Percentiles rank a stretch among this genome's conserved stretches.
phyloP scores from a whole-genome alignment of 2,888 invertebrate species.

The Automeris io region DNA sequence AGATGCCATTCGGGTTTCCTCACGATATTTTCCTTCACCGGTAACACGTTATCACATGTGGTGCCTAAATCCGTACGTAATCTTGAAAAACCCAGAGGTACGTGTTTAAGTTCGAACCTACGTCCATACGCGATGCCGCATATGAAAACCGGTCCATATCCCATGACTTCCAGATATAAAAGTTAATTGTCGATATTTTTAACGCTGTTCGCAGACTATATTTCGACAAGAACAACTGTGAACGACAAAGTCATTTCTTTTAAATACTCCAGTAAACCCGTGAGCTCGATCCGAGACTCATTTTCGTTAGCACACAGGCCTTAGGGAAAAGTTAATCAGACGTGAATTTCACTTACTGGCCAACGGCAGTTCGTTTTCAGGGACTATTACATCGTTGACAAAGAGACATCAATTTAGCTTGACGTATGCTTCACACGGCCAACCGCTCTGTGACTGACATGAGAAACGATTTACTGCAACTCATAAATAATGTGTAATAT shows the following conservation, averaged over 20 bases:
- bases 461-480: constrained; percentile 68
- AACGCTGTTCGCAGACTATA: too few species aligned
- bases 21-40: too few species aligned
- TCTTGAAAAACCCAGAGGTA: too few species aligned
- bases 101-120: too few species aligned
- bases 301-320: constrained; percentile 31
- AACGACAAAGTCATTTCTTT: background rate
- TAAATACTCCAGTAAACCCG: background rate
- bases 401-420: constrained; percentile 73
- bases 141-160: too few species aligned
- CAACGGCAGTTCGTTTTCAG: constrained; percentile 67
- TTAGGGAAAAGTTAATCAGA: constrained; percentile 68
- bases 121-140: too few species aligned
- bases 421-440: constrained; percentile 66
- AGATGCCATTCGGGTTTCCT: too few species aligned
- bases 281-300: background rate
- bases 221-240: too few species aligned
- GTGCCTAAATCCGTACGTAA: too few species aligned
- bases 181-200: too few species aligned
- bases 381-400: constrained; percentile 71
- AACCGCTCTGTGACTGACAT: constrained; percentile 57
- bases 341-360: constrained; percentile 71
- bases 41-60: too few species aligned
- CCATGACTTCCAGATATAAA: too few species aligned
- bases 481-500: constrained; percentile 50